phyloP scores from a whole-genome alignment of 2,888 invertebrate genomes.

The Xanthorhoe designata region DNA sequence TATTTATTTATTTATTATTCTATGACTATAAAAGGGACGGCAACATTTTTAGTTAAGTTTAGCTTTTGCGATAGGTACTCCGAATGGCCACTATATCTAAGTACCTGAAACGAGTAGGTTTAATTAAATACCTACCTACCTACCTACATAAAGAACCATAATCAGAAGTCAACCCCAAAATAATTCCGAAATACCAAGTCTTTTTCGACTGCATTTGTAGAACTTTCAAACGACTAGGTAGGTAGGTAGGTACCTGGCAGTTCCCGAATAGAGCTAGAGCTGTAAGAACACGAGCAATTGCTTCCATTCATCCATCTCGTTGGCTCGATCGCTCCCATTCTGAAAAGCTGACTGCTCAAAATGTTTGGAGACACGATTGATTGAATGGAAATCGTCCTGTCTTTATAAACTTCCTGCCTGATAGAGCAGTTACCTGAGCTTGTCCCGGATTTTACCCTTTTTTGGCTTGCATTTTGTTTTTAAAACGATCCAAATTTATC shows the following conservation, averaged over 20 bases:
- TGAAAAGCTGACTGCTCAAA: constrained; percentile 64
- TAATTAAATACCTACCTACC: background rate
- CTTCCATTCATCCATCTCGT: constrained; percentile 53
- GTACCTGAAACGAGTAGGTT: background rate
- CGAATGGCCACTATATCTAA: too few relatives aligned
- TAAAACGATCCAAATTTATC: background rate
- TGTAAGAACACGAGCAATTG: constrained; percentile 53
- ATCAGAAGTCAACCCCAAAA: background rate
- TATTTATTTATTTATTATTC: too few relatives aligned
- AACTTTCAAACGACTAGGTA: background rate
- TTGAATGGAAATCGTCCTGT: constrained; percentile 27
- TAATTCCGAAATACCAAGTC: too few relatives aligned
- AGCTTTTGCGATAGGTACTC: too few relatives aligned
- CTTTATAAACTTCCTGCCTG: constrained; percentile 20
- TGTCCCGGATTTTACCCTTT: background rate
- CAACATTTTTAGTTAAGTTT: too few relatives aligned
- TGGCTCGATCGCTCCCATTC: constrained; percentile 53
- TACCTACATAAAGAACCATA: background rate
- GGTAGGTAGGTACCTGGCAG: background rate
- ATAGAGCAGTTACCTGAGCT: constrained; percentile 7
- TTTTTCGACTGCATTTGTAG: background rate
- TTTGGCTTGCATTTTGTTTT: background rate
- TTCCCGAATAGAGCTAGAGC: constrained; percentile 40
- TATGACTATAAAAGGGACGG: too few relatives aligned
- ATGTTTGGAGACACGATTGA: constrained; percentile 47